Percentiles rank a stretch among this genome's conserved stretches.
Conservation (phyloP, 2,113 vertebrate genomes). For the Synodontis membranacea region DNA sequence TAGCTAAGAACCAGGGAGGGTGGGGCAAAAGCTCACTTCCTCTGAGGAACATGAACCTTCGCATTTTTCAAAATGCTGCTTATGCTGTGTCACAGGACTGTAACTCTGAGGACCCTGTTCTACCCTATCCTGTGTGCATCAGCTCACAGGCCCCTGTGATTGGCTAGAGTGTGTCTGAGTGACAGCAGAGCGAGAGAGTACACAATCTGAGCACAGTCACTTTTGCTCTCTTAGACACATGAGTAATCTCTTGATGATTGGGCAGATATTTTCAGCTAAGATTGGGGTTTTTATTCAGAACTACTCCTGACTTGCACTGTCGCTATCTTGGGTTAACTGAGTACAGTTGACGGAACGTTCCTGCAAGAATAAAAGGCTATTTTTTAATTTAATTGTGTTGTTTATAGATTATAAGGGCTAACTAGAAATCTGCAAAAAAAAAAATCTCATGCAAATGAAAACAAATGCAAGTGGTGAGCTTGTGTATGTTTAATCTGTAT, state of each 20-base stretch:
- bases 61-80: slow-evolving; percentile 12
- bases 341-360: neutral
- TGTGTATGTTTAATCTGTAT: neutral
- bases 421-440: too few species aligned
- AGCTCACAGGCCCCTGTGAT: neutral
- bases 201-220: neutral
- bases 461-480: neutral
- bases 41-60: neutral
- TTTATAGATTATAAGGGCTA: too few species aligned
- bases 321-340: neutral
- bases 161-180: neutral
- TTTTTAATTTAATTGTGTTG: too few species aligned
- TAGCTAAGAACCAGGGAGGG: neutral
- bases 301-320: neutral
- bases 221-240: neutral
- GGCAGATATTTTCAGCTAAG: neutral
- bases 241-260: neutral
- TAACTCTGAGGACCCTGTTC: neutral
- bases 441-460: neutral
- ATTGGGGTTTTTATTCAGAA: neutral
- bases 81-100: neutral
- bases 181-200: neutral
- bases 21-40: neutral
- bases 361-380: neutral
- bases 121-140: neutral